Evolutionary conservation across 2,113 vertebrate species (phyloP).

Genomic region (Nothocercus nigrocapillus): DNA sequence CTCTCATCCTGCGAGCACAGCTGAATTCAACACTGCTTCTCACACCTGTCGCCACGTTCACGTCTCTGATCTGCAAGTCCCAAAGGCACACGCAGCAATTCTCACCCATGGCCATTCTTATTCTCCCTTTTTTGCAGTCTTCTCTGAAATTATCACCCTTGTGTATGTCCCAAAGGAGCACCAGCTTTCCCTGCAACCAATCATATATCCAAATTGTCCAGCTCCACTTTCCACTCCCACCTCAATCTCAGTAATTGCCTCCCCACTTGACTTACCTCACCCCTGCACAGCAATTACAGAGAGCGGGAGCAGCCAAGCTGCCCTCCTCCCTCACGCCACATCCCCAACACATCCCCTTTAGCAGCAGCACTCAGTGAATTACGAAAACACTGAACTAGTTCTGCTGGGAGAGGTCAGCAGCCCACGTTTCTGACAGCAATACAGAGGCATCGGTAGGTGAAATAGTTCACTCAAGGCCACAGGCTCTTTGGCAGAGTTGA

Average conservation of each 20-base stretch:
- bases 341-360: background rate
- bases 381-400: background rate
- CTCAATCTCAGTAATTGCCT: background rate
- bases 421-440: background rate
- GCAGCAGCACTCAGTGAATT: background rate
- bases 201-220: background rate
- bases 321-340: background rate
- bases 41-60: background rate
- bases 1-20: background rate
- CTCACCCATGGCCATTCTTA: background rate
- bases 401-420: background rate
- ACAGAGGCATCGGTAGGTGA: background rate
- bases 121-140: background rate
- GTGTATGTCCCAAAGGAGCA: background rate
- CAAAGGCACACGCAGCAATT: background rate
- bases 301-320: background rate
- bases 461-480: background rate
- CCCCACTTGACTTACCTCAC: background rate
- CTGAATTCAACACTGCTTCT: accelerated
- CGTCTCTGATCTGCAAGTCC: background rate
- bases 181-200: background rate
- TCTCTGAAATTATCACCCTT: background rate
- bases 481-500: background rate
- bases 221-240: background rate
- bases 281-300: background rate